phyloP scores from a whole-genome alignment of 2,888 invertebrate genomes.

The Prosapia bicincta region DNA sequence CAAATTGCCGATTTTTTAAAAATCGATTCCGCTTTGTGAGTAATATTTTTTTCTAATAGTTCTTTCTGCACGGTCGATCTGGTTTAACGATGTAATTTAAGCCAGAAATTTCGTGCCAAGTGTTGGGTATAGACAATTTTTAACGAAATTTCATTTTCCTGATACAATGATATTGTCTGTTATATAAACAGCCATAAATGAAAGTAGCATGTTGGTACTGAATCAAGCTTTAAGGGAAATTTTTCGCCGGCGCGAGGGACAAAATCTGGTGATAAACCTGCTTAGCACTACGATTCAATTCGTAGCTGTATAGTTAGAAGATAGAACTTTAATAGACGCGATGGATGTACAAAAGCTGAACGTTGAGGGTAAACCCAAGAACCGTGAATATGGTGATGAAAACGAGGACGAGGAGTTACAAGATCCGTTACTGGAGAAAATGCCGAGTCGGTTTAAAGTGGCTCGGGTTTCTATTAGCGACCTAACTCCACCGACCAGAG shows the following conservation, averaged over 20 bases:
- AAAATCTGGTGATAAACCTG: not conserved
- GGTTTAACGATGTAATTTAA: too few relatives aligned
- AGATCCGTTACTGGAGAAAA: not conserved
- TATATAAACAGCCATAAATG: too few relatives aligned
- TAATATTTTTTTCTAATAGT: too few relatives aligned
- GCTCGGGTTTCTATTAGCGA: constrained; percentile 32
- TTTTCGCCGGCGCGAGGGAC: not conserved
- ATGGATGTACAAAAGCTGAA: not conserved
- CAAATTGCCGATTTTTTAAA: too few relatives aligned
- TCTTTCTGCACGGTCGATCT: too few relatives aligned
- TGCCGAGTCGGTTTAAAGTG: constrained; percentile 16
- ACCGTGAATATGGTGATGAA: not conserved
- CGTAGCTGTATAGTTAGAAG: not conserved
- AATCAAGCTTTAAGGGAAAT: too few relatives aligned
- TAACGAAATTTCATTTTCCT: too few relatives aligned
- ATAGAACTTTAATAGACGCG: not conserved
- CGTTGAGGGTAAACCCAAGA: not conserved
- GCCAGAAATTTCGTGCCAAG: too few relatives aligned
- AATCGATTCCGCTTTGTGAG: too few relatives aligned
- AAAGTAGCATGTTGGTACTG: too few relatives aligned
- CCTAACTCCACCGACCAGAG: constrained; percentile 4
- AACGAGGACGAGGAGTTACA: not conserved
- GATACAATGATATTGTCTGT: too few relatives aligned
- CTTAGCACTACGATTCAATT: not conserved
- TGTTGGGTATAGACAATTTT: too few relatives aligned